Conservation (phyloP, 2,888 invertebrate species). For the Augochlorella aurata region DNA sequence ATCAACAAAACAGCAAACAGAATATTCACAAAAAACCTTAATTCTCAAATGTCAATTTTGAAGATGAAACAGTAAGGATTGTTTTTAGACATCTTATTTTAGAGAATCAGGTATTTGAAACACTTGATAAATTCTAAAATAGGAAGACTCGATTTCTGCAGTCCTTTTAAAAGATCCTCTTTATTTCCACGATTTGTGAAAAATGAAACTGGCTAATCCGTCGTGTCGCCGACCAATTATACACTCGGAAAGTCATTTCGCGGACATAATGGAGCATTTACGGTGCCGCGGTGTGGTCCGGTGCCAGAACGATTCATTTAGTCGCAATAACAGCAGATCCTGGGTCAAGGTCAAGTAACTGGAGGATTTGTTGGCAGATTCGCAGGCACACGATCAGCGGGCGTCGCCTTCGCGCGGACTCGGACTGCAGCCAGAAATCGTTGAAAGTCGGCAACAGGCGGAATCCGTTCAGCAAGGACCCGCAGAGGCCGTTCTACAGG, state of each 20-base stretch:
- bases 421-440: constrained; percentile 78
- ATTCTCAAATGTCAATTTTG: too few relatives aligned
- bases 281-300: neutral
- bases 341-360: constrained; percentile 15
- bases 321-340: constrained; percentile 37
- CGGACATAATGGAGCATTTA: neutral
- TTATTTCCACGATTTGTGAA: neutral
- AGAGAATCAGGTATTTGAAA: too few relatives aligned
- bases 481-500: constrained; percentile 91
- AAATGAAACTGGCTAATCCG: neutral
- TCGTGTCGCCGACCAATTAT: neutral
- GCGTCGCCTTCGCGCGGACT: constrained; percentile 81
- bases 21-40: too few relatives aligned
- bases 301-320: constrained; percentile 45
- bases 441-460: constrained; percentile 73
- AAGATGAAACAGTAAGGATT: too few relatives aligned
- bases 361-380: constrained; percentile 65
- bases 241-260: neutral
- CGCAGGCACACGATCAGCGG: constrained; percentile 84
- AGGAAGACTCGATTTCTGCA: neutral
- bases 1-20: too few relatives aligned
- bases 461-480: constrained; percentile 80
- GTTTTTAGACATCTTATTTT: too few relatives aligned
- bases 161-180: too few relatives aligned
- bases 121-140: too few relatives aligned